Percentiles rank a stretch among this genome's conserved stretches.
phyloP scores from a whole-genome alignment of 2,797 vertebrate species.

The Alosa sapidissima region DNA sequence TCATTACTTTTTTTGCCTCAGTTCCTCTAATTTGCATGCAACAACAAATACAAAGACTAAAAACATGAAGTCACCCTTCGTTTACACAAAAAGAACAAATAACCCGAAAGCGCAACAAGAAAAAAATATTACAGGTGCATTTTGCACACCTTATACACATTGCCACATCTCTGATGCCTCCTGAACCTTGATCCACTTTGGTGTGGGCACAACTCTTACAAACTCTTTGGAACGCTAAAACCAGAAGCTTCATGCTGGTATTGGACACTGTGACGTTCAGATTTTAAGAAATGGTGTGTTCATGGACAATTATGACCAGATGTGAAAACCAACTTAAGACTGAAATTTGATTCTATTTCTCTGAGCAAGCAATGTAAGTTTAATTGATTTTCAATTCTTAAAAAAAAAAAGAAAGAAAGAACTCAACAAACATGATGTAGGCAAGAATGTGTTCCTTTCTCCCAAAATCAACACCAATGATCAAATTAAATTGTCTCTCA shows the following conservation, averaged over 20 bases:
- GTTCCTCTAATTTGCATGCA: slow-evolving; percentile 15
- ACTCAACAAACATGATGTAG: not conserved
- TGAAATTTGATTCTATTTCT: not conserved
- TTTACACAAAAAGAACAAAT: slow-evolving; percentile 16
- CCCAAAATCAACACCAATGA: too few relatives aligned
- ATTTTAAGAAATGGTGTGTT: not conserved
- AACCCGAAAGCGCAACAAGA: not conserved
- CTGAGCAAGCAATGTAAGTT: not conserved
- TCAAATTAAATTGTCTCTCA: not conserved
- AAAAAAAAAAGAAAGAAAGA: not conserved
- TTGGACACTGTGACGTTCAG: not conserved
- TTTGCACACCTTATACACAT: not conserved
- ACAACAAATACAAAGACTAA: slow-evolving; percentile 18
- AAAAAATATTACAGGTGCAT: not conserved
- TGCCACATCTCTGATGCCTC: not conserved
- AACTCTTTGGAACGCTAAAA: slow-evolving; percentile 13
- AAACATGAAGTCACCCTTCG: not conserved
- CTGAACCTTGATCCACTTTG: not conserved
- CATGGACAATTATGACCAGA: not conserved
- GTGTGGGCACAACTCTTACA: not conserved
- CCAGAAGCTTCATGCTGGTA: not conserved
- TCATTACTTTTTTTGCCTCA: slow-evolving; percentile 4
- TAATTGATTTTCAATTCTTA: too few relatives aligned
- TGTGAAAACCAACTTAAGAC: not conserved
- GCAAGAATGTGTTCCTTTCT: not conserved